These are phyloP conservation scores for Hylia prasina DNA, from an alignment of 2,113 vertebrate genomes.

Conservation along the genomic window DNA sequence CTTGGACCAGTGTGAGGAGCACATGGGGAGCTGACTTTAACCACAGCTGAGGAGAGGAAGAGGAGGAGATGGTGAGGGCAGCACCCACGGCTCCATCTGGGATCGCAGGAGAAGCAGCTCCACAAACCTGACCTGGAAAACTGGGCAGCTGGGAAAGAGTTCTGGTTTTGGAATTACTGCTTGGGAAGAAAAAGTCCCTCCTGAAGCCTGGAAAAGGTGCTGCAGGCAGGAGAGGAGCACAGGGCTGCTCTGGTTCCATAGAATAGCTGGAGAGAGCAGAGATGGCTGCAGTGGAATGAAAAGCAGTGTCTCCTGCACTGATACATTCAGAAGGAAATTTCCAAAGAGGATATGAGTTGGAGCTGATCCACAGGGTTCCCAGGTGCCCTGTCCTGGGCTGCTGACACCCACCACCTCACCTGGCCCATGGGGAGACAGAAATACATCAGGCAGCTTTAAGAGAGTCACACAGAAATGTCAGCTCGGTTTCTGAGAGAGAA, in stretches of 20 bases:
- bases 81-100: not conserved
- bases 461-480: not conserved
- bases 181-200: not conserved
- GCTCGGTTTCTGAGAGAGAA: not conserved
- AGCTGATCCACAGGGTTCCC: not conserved
- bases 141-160: accelerated
- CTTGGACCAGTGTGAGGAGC: not conserved
- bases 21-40: not conserved
- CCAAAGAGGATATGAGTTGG: accelerated
- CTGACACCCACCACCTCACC: not conserved
- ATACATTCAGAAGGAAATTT: accelerated
- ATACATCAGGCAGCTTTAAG: not conserved
- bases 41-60: not conserved
- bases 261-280: not conserved
- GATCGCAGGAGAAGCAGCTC: not conserved
- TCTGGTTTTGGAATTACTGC: not conserved
- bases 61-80: not conserved
- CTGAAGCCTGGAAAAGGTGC: not conserved
- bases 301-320: not conserved
- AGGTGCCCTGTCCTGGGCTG: not conserved
- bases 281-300: not conserved
- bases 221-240: not conserved
- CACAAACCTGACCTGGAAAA: not conserved
- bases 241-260: not conserved
- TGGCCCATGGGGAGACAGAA: not conserved